These are phyloP conservation scores for Scaptodrosophila lebanonensis DNA, from an alignment of 1,140 invertebrate genomes.

Conservation along the genomic window DNA sequence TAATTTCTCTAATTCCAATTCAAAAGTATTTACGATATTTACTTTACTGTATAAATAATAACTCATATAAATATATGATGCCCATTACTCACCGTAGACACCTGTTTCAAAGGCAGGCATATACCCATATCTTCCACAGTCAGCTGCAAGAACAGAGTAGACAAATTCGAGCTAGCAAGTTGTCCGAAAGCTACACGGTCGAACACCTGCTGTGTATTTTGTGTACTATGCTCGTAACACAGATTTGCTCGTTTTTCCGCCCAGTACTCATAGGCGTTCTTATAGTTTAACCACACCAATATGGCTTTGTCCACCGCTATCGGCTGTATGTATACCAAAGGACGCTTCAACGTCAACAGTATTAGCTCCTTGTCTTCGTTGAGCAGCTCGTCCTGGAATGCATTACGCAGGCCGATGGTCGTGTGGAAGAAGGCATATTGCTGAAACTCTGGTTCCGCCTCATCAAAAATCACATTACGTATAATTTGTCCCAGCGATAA, in stretches of 20 bases:
- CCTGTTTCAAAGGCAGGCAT: constrained; percentile 92
- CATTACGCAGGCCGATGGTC: constrained; percentile 89
- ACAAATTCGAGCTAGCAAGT: constrained; percentile 85
- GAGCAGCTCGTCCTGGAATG: constrained; percentile 93
- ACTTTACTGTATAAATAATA: constrained; percentile 49
- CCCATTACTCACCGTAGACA: constrained; percentile 78
- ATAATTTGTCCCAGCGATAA: constrained; percentile 95
- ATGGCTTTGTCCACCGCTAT: constrained; percentile 97
- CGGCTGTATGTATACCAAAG: constrained; percentile 96
- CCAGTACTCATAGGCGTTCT: constrained; percentile 99
- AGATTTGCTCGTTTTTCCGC: constrained; percentile 94
- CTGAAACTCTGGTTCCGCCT: constrained; percentile 97
- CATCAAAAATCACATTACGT: constrained; percentile 95
- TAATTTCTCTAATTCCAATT: too few species aligned
- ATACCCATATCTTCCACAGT: constrained; percentile 98
- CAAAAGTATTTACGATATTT: too few species aligned
- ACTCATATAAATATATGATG: too few species aligned
- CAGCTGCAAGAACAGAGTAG: constrained; percentile 94
- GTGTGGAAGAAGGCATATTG: constrained; percentile 98
- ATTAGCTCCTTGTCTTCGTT: constrained; percentile 96
- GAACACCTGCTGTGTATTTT: constrained; percentile 78
- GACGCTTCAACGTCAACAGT: constrained; percentile 92
- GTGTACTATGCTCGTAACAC: constrained; percentile 90
- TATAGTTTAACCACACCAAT: constrained; percentile 98
- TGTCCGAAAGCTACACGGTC: constrained; percentile 88